These are phyloP conservation scores for Pissodes strobi DNA, from an alignment of 1,140 invertebrate genomes.

Conservation along the genomic window DNA sequence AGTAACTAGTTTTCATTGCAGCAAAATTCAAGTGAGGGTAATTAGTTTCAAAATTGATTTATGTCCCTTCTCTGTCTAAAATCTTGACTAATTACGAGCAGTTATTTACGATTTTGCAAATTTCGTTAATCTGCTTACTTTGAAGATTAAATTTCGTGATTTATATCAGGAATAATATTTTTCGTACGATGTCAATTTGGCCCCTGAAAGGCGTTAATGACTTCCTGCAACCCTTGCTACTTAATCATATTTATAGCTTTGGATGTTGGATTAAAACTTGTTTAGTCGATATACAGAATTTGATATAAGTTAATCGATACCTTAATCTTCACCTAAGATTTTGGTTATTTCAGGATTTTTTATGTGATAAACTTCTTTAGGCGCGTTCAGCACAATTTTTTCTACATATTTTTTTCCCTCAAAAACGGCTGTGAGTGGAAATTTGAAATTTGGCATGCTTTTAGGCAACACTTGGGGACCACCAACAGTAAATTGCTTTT, in stretches of 20 bases:
- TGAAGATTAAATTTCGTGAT: slow-evolving; percentile 34
- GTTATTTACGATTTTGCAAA: slow-evolving; percentile 35
- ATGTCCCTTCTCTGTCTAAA: slow-evolving; percentile 22
- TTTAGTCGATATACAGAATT: not conserved
- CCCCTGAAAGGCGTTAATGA: slow-evolving; percentile 26
- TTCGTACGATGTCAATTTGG: slow-evolving; percentile 24
- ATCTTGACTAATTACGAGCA: slow-evolving; percentile 31
- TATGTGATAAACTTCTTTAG: not conserved
- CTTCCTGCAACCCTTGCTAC: slow-evolving; percentile 10
- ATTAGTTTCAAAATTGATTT: slow-evolving; percentile 28
- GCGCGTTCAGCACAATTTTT: no score
- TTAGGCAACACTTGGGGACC: no score
- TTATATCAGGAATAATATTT: slow-evolving; percentile 27
- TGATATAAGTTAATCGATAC: no score
- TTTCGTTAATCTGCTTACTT: slow-evolving; percentile 32
- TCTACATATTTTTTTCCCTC: no score
- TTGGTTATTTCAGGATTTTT: no score
- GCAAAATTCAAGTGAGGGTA: slow-evolving; percentile 20
- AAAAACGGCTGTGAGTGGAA: no score
- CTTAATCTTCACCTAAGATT: no score
- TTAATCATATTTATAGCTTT: slow-evolving; percentile 22
- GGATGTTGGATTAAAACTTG: slow-evolving; percentile 8
- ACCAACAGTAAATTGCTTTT: no score
- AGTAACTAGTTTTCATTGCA: no score
- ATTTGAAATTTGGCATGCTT: no score